Conservation (phyloP, 64 coral and sea anemone genomes). For the Montipora efflorescens region DNA sequence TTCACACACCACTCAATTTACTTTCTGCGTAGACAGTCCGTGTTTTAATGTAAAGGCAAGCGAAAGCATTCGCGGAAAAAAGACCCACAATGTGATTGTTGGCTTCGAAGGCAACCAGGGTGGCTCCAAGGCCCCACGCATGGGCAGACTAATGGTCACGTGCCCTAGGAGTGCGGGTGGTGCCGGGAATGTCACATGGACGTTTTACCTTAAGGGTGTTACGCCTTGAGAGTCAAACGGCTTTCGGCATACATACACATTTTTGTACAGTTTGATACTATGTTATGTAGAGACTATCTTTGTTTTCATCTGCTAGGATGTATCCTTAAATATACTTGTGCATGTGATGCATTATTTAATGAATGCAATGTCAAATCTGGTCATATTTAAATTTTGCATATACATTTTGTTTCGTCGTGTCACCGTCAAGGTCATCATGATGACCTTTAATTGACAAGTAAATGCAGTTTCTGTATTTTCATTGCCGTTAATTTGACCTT, state of each 20-base stretch:
- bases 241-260: not conserved
- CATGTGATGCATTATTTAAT: not conserved
- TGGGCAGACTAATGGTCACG: conserved; percentile 90
- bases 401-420: not conserved
- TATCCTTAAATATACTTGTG: too few relatives aligned
- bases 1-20: conserved; percentile 91
- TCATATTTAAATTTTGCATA: not conserved
- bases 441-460: not conserved
- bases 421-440: not conserved
- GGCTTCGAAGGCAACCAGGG: conserved; percentile 94
- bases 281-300: not conserved
- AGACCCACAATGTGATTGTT: conserved; percentile 92
- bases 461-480: not conserved
- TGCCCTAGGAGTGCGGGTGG: conserved; percentile 88
- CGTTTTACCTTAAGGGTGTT: conserved; percentile 89
- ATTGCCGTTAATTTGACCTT: not conserved
- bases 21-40: conserved; percentile 85
- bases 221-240: conserved; percentile 56
- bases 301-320: too few relatives aligned
- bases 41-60: conserved; percentile 93
- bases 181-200: conserved; percentile 86
- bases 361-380: not conserved
- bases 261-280: not conserved
- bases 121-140: conserved; percentile 87
- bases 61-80: conserved; percentile 90